Evolutionary conservation across 2,888 invertebrate species (phyloP), one percentile per base, ranked within the genome.

Genomic region (Pheosia tremula): DNA sequence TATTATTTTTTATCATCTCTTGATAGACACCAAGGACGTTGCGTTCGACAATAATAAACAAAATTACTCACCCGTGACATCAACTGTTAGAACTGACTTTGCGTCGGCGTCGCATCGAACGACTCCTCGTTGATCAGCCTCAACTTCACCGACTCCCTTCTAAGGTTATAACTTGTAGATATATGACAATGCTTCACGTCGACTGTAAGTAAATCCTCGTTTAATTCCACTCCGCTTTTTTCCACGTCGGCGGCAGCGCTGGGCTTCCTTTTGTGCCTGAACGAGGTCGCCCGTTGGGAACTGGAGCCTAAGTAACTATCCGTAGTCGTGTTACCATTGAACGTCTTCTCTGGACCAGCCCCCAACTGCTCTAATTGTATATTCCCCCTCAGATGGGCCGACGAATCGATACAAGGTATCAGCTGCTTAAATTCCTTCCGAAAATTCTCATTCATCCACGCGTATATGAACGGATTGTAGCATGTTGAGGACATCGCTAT

Each of bases 361-460:
- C 90, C 93, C 58, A 93, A 75, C 69, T 94, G 91, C 88, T 96
- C 95, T 69, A 93, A 70, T 60, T 87, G 91, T 63, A 93, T 91
- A 57, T 89, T 92, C 1, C 87, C 87, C 45, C 93, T 79, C 45
- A 86, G 62, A 59, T 88, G 88, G 3, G 79, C 82, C 0, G 95
- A 93, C 38, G 94, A 92, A 79, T 95, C 95, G 63, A 96, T 95
- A 77, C 95, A 95, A 7, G 96, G 96, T 72, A 96, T 90, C 62
- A 97, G 95, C 85, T 96, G 96, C 82, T 97, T 97, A 86, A 98
- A 98, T 86, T 98, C 98, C 85, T 98, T 98, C 57, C 98, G 96
- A 82, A 99, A 99, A 86, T 97, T 97, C 77, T 98, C 98, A 89
- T 99, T 99, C 93, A 99, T 96, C 98, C 98, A 99, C 37, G 98